Evolutionary conservation across 2,888 invertebrate genomes (phyloP), one percentile per base, ranked within the genome.

Genomic region (Aphodius sticticus): DNA sequence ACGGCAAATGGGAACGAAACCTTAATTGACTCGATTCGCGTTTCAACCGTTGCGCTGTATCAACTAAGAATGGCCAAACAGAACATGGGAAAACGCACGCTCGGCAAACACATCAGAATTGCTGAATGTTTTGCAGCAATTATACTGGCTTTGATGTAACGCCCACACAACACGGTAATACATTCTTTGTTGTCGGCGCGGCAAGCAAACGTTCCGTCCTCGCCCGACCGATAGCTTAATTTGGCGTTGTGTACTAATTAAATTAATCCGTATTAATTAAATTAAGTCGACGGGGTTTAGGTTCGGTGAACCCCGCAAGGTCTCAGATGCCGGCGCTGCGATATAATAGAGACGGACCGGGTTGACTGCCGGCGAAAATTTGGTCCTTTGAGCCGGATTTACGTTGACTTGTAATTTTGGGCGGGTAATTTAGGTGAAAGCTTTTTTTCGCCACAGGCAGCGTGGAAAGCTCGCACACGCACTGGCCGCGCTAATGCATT

Each of bases 181-280:
- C 12, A 53, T 53, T 53, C 53, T 53, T 53, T 53, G 53, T 53
- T 53, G 53, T 9, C 53, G 53, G 53, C 53, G 53, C 53, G 53
- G 12, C 9, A 53, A 53, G 53, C 53, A 53, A 53, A 12, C 53
- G 53, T 53, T 12, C 53, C 12, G 9, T 53, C 26, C 26, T 26
- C 26, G 26, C 26, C 26, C 26, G 26, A 26, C 26, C 53, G 53
- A 53, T 53, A 53, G 53, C 53, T 53, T 53, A 53, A 53, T 53
- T 53, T 53, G 7, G 53, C 53, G 53, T 53, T 53, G 53, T 53
- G 53, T 53, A 53, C 53, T 53, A 53, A 53, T 53, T 53, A 53
- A 53, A 53, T 53, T 53, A 53, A 53, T 53, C 53, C 53, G 53
- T 53, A 53, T 53, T 53, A 53, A 53, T 53, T 53, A 53, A 53